A percentile compares a stretch with the other conserved stretches of the same genome.
phyloP scores from a whole-genome alignment of 2,113 vertebrate genomes.

The Plectropomus leopardus region DNA sequence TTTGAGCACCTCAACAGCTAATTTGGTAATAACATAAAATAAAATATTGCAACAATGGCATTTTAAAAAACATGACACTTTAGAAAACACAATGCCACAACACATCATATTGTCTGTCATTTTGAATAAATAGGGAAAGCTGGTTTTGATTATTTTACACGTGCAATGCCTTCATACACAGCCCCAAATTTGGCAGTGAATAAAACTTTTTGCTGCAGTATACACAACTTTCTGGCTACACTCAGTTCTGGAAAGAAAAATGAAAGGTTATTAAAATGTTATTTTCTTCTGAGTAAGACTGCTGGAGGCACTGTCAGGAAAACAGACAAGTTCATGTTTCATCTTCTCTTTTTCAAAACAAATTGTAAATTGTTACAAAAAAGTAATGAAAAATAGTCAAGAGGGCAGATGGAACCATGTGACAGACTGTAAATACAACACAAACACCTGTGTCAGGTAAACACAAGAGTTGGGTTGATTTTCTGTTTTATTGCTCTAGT shows the following conservation, averaged over 20 bases:
- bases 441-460: not conserved
- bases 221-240: not conserved
- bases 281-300: not conserved
- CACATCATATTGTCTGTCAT: not conserved
- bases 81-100: not conserved
- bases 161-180: not conserved
- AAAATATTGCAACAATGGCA: not conserved
- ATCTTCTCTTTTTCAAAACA: not conserved
- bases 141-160: conserved; percentile 1
- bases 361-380: no score
- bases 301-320: not conserved
- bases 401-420: not conserved
- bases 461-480: no score
- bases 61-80: not conserved
- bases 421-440: not conserved
- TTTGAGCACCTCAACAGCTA: not conserved
- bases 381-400: not conserved
- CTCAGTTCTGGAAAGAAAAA: not conserved
- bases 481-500: no score
- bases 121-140: not conserved
- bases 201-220: not conserved
- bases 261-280: not conserved
- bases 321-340: not conserved
- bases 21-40: no score
- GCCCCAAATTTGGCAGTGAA: not conserved